Evolutionary conservation across 2,888 invertebrate species (phyloP), one percentile per base, ranked within the genome.

Genomic region (Lapara coniferarum): DNA sequence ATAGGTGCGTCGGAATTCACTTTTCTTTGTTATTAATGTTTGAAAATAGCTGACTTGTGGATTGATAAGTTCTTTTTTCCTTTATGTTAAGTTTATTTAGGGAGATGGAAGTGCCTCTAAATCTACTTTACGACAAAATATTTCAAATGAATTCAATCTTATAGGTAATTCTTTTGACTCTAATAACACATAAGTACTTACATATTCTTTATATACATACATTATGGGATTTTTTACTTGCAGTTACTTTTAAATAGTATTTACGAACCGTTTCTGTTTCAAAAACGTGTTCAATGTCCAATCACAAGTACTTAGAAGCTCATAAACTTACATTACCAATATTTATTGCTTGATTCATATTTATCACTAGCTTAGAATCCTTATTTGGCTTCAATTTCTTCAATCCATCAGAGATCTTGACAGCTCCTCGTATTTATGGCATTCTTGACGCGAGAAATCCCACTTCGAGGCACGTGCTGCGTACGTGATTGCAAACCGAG

Each of bases 1-100:
- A 75, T 70, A 72, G 78, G 76, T 81, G 76, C 73, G 77, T 77
- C 68, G 74, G 76, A 78, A 84, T 81, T 85, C 78, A 79, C 74
- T 77, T 78, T 76, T 77, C 70, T 75, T 77, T 75, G 74, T 63
- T 63, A 49, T 74, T 67, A 69, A 70, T 74, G 67, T 72, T 58
- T 69, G 57, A 49, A 67, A 67, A 71, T 44, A 37, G 55, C 4
- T 5, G 37, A 66, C 52, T 4, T 37, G 52, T 25, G 52, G 37
- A 66, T 66, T 53, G 49, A 63, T 19, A 49, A 44, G 10, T 12
- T 49, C 7, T 46, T 49, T 46, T 49, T 46, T 59, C 46, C 44
- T 44, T 46, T 44, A 19, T 12, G 19, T 10, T 12, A 49, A 19
- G 13, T 19, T 19, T 19, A 44, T 10, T 10, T n/a, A 16, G 49